Evolutionary conservation across 2,113 vertebrate species (phyloP), one percentile per base, ranked within the genome.

Genomic region (Coreoperca whiteheadi): DNA sequence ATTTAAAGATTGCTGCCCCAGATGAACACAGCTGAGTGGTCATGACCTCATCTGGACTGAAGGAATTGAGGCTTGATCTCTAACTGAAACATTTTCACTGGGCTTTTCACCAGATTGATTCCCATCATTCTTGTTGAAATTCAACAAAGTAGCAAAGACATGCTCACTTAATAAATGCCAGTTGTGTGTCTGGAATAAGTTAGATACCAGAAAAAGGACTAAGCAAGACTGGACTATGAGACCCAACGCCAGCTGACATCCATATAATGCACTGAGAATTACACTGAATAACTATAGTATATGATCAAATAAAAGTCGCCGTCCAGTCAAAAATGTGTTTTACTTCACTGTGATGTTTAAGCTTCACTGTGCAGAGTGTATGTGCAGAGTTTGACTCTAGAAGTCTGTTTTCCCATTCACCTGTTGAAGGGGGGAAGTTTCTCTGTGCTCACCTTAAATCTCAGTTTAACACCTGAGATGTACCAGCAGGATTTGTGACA

Each of bases 1-100:
- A 83, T 85, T 85, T 82, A 73, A 83, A 88, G 69, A 85, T 57
- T 30, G 34, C 72, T 37, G 64, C 66, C 72, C 46, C 70, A 48
- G 51, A 84, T 69, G 64, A 71, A 64, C 81, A 75, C 79, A 41
- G 65, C 68, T 80, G 4, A 82, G 41, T 60, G 54, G 73, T 70
- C 69, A 16, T n/a, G 39, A 83, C 70, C 84, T 85, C 43, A 1
- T 71, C 41, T 59, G 60, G 81, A 85, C 68, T 39, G 11, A 25
- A n/a, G 53, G n/a, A 79, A 64, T 46, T 72, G 59, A 66, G 54
- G 28, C 70, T 68, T 12, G 7, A 54, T 43, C 56, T 79, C n/a
- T 50, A 43, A 67, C n/a, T 18, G 50, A 77, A 67, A 60, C 18
- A 43, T 63, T 81, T 69, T 63, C 68, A 61, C 39, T 43, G 30